Evolutionary conservation across 2,888 invertebrate genomes (phyloP), one percentile per base, ranked within the genome.

Genomic region (Keiferia lycopersicella): DNA sequence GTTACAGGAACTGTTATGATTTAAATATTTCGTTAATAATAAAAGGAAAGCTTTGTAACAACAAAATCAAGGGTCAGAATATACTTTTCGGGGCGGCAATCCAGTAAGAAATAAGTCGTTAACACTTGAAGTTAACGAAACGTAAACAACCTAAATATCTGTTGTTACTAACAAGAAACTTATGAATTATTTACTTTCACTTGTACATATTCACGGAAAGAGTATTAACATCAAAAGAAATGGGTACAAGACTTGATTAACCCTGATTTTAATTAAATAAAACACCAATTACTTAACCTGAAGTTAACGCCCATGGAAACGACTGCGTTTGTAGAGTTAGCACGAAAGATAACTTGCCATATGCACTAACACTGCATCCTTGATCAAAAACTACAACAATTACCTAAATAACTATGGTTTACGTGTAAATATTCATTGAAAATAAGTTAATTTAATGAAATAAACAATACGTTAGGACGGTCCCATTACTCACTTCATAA

Each of bases 281-380:
- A 80, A 86, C 82, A 73, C 77, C 77, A 81, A 80, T 72, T 77
- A 79, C 77, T 76, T 87, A 85, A 87, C 87, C 87, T 86, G 87
- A 83, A 86, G 90, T 86, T 83, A 86, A 89, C 91, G 91, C 91
- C 91, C 91, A 90, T 90, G 81, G 81, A 88, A 81, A 81, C 79
- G 76, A 73, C 76, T 78, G 74, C 71, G 71, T 81, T 78, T 76
- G 71, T 68, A 68, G 66, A 70, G 77, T 76, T 75, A 73, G 65
- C 67, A 68, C 64, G 70, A 69, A 70, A 72, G 78, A 71, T 68
- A 75, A 70, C 68, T 67, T 63, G 66, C 71, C 73, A 79, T 77
- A 73, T 72, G 76, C 71, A 76, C 69, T 71, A 66, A 71, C 66
- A 70, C 72, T 73, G 68, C 69, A 75, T 71, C 72, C 63, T 64